Evolutionary conservation across 1,140 invertebrate genomes (phyloP), one percentile per base, ranked within the genome.

Genomic region (Colletes gigas): DNA sequence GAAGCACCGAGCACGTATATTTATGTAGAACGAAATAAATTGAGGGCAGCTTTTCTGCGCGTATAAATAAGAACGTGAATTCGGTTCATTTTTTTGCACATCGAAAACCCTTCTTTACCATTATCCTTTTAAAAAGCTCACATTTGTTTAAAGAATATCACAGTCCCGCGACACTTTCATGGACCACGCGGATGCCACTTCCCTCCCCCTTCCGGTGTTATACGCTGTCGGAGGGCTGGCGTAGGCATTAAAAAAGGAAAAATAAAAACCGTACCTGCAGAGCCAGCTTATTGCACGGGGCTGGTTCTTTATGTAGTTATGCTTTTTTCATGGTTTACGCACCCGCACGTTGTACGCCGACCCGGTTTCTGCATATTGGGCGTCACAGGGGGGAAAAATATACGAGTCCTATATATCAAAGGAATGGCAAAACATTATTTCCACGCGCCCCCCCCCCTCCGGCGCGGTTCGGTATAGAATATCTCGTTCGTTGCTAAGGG

Each of bases 361-460:
- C 62, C 50, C 12, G 70, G 47, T 59, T 57, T 7, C 14, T 15
- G 66, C 41, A 14, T 76, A 76, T 68, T 60, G 57, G 17, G 17
- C 8, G 44, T 4, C 17, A 5, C 7, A 12, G 4, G 10, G 10
- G 19, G 15, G 21, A 21, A 78, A 78, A 30, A 72, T 12, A 65
- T 44, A 41, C 52, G 60, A 4, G 59, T 8, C 47, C 52, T 30
- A 44, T 63, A 65, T 72, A 72, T 78, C 59, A 63, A 54, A 63
- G 19, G 47, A 14, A 54, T 71, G 14, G 59, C 1, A 7, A 30
- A 78, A 30, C 69, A 59, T n/a, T 65, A 41, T 63, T 78, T 63
- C 52, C 7, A 15, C n/a, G 39, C 14, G 6, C 2, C 3, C 21
- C 17, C 2, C 3, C 21, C 17, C 41, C 19, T 15, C 39, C 14